A percentile compares a stretch with the other conserved stretches of the same genome.
These are phyloP conservation scores for Ptiloglossa arizonensis DNA, from an alignment of 1,140 invertebrate species.

Conservation along the genomic window DNA sequence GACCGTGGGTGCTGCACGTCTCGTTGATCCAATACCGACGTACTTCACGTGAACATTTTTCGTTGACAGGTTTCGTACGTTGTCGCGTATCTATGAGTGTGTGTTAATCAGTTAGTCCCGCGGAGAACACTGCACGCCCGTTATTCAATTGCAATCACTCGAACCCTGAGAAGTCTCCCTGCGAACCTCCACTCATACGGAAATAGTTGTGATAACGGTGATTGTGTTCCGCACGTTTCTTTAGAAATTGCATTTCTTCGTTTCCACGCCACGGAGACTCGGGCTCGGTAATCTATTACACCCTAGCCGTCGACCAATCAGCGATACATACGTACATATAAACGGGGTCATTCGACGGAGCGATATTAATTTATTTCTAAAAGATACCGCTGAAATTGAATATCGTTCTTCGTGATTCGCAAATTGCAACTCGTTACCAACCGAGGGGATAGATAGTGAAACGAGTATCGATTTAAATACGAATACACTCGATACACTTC, in stretches of 20 bases:
- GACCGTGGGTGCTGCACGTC: too few species aligned
- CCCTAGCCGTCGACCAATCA: neutral
- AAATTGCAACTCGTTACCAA: too few species aligned
- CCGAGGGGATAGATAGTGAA: too few species aligned
- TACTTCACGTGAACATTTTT: conserved; percentile 1
- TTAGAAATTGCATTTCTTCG: neutral
- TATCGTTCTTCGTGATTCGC: too few species aligned
- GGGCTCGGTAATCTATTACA: neutral
- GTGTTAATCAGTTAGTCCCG: conserved; percentile 45
- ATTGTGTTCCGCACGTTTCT: neutral
- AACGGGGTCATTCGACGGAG: too few species aligned
- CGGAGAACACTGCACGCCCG: conserved; percentile 57
- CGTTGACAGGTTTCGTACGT: neutral
- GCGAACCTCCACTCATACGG: conserved; percentile 26
- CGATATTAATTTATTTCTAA: too few species aligned
- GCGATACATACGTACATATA: neutral
- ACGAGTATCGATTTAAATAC: too few species aligned
- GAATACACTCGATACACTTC: too few species aligned
- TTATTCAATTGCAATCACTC: conserved; percentile 34
- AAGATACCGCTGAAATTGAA: too few species aligned
- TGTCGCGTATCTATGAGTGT: neutral
- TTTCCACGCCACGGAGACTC: neutral
- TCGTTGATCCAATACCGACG: neutral
- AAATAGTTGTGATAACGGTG: conserved; percentile 42
- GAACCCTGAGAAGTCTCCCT: conserved; percentile 32